Percentiles rank a stretch among this genome's conserved stretches.
These are phyloP conservation scores for Agriopis marginaria DNA, from an alignment of 2,888 invertebrate genomes.

Conservation along the genomic window DNA sequence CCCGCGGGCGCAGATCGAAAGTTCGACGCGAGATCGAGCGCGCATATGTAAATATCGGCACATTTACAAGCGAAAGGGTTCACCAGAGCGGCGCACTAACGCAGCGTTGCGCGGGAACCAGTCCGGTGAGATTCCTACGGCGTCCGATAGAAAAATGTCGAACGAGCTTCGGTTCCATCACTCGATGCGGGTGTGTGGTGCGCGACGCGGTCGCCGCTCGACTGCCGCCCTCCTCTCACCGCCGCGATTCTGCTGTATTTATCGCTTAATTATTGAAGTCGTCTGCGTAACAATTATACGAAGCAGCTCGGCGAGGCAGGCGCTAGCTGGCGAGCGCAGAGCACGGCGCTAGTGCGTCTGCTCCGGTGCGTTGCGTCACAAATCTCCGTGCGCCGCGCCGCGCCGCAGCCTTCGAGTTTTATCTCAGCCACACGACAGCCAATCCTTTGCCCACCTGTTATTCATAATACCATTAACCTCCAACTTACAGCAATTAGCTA, in stretches of 20 bases:
- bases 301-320: slow-evolving; percentile 73
- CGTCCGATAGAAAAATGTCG: slow-evolving; percentile 88
- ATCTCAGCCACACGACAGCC: slow-evolving; percentile 65
- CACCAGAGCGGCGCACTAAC: slow-evolving; percentile 86
- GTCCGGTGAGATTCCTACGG: slow-evolving; percentile 89
- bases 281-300: slow-evolving; percentile 82
- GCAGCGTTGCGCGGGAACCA: slow-evolving; percentile 87
- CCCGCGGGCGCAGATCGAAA: slow-evolving; percentile 83
- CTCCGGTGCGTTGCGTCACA: slow-evolving; percentile 75
- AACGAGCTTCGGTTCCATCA: slow-evolving; percentile 78
- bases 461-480: slow-evolving; percentile 76
- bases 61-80: slow-evolving; percentile 87
- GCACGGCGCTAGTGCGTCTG: slow-evolving; percentile 81
- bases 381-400: slow-evolving; percentile 46
- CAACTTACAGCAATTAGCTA: slow-evolving; percentile 67
- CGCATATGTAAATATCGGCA: slow-evolving; percentile 87
- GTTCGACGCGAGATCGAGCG: slow-evolving; percentile 84
- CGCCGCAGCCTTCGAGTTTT: slow-evolving; percentile 71
- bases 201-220: slow-evolving; percentile 81
- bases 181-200: slow-evolving; percentile 77
- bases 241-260: slow-evolving; percentile 79
- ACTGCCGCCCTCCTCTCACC: slow-evolving; percentile 83
- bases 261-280: slow-evolving; percentile 85
- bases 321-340: slow-evolving; percentile 63
- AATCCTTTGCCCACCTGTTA: slow-evolving; percentile 71